A percentile compares a stretch with the other conserved stretches of the same genome.
phyloP scores from a whole-genome alignment of 2,797 vertebrate genomes.

The Rhyacichthys aspro region DNA sequence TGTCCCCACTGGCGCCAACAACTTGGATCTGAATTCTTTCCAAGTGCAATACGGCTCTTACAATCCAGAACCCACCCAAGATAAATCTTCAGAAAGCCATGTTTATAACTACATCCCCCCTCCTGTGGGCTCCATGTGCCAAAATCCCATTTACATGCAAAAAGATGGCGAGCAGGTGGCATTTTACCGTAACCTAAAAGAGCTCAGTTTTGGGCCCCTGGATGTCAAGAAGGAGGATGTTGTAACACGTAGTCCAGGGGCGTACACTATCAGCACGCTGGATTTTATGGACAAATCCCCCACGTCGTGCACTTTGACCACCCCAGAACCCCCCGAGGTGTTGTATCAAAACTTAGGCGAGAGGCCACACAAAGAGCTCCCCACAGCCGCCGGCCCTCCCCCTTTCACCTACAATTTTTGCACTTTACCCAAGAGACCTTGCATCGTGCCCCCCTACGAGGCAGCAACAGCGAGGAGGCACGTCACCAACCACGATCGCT shows the following conservation, averaged over 20 bases:
- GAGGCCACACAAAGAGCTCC: conserved; percentile 88
- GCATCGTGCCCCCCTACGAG: conserved; percentile 88
- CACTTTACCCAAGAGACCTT: conserved; percentile 97
- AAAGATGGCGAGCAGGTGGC: conserved; percentile 92
- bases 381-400: conserved; percentile 76
- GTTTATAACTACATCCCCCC: conserved; percentile 97
- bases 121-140: conserved; percentile 95
- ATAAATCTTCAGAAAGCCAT: conserved; percentile 88
- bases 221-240: conserved; percentile 88
- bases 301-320: conserved; percentile 42
- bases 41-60: conserved; percentile 96
- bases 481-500: conserved; percentile 86
- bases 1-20: conserved; percentile 85
- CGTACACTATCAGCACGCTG: conserved; percentile 93
- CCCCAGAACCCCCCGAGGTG: conserved; percentile 78
- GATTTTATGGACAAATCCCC: conserved; percentile 88
- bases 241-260: conserved; percentile 75
- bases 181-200: conserved; percentile 93
- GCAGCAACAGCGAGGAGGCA: conserved; percentile 81
- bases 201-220: conserved; percentile 87
- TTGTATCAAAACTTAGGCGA: conserved; percentile 95
- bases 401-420: conserved; percentile 94
- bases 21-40: conserved; percentile 92
- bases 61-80: conserved; percentile 81
- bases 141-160: conserved; percentile 98